Conservation (phyloP, 2,888 invertebrate species). For the Drosophila paramelanica region DNA sequence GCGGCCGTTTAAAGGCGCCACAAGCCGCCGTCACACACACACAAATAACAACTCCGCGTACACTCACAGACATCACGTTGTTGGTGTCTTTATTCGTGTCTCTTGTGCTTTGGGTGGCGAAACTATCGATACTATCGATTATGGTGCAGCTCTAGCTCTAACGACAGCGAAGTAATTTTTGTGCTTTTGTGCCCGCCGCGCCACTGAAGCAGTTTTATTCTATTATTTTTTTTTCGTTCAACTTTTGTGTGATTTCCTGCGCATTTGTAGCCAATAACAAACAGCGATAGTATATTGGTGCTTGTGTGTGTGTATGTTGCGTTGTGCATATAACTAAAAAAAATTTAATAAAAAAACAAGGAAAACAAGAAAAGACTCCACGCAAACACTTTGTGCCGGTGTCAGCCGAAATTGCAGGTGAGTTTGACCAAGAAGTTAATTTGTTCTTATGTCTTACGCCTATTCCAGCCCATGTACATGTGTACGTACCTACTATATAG, state of each 20-base stretch:
- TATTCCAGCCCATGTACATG: constrained; percentile 5
- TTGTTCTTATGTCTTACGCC: constrained; percentile 31
- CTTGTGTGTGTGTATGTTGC: constrained; percentile 50
- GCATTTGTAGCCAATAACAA: constrained; percentile 48
- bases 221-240: constrained; percentile 61
- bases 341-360: constrained; percentile 4
- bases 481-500: constrained; percentile 12
- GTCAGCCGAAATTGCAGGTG: constrained; percentile 55
- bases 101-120: constrained; percentile 31
- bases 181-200: constrained; percentile 64
- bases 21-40: constrained; percentile 28
- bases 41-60: constrained; percentile 1
- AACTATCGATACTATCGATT: constrained; percentile 49
- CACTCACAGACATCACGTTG: background rate
- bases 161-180: constrained; percentile 54
- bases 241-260: constrained; percentile 53
- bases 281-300: constrained; percentile 40
- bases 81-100: constrained; percentile 37
- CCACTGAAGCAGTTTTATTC: constrained; percentile 54
- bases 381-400: constrained; percentile 60
- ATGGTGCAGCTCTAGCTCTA: constrained; percentile 35
- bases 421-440: constrained; percentile 45
- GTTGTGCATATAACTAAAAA: constrained; percentile 31
- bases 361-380: constrained; percentile 40
- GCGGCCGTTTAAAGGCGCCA: constrained; percentile 32